A percentile compares a stretch with the other conserved stretches of the same genome.
Evolutionary conservation across 2,888 invertebrate species (phyloP).

Genomic region (Limnephilus auricula): DNA sequence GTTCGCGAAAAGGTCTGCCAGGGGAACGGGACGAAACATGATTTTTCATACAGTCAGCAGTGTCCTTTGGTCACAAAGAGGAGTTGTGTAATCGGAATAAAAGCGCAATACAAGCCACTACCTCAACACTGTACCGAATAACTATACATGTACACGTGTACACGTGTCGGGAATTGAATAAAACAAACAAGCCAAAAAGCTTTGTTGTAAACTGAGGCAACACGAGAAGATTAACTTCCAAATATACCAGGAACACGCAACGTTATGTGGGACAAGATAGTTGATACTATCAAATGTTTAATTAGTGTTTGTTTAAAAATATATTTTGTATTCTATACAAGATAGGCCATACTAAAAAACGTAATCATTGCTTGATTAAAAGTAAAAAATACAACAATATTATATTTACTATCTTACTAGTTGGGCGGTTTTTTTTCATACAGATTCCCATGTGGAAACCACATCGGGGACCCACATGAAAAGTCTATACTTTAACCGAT

Average conservation of each 20-base stretch:
- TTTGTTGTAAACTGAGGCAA: constrained; percentile 5
- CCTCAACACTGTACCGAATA: not conserved
- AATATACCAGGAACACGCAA: not conserved
- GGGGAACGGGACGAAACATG: not conserved
- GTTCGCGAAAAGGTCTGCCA: not conserved
- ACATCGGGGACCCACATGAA: too few relatives aligned
- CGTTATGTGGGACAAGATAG: not conserved
- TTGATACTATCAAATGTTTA: not conserved
- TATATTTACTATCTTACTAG: too few relatives aligned
- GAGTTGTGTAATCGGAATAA: constrained; percentile 28
- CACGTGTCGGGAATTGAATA: not conserved
- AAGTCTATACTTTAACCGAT: too few relatives aligned
- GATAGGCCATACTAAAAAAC: not conserved
- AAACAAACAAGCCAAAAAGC: not conserved
- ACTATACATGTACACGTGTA: not conserved
- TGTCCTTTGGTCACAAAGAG: constrained; percentile 37
- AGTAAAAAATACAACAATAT: too few relatives aligned
- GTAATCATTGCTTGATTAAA: not conserved
- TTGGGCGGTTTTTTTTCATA: too few relatives aligned
- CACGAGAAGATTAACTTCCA: not conserved
- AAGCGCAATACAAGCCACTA: constrained; percentile 29
- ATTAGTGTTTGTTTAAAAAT: too few relatives aligned
- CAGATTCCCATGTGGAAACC: too few relatives aligned
- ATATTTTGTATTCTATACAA: not conserved
- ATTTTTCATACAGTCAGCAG: not conserved